Percentiles rank a stretch among this genome's conserved stretches.
Conservation (phyloP, 2,797 vertebrate species). For the Sebastes oblongus region DNA sequence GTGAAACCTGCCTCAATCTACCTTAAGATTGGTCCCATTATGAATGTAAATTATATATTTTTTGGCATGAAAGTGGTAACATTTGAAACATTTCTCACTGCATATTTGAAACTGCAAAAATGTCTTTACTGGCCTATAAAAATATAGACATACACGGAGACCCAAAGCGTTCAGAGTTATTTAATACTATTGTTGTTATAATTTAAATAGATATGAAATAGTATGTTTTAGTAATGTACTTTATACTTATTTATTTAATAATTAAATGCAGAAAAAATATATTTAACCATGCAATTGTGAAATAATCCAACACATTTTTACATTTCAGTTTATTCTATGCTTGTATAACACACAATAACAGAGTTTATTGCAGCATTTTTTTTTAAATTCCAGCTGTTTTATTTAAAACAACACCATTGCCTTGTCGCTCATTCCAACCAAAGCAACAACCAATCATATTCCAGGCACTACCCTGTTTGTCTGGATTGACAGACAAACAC, state of each 20-base stretch:
- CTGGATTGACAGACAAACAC: neutral
- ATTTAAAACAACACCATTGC: neutral
- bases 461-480: no score
- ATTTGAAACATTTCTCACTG: neutral
- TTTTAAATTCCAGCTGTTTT: neutral
- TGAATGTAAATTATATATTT: neutral
- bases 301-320: neutral
- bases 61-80: neutral
- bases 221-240: neutral
- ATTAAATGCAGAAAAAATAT: rapidly evolving
- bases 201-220: neutral
- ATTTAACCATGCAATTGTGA: neutral
- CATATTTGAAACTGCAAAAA: neutral
- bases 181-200: neutral
- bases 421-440: neutral
- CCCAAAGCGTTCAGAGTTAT: neutral
- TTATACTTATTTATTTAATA: neutral
- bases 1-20: neutral
- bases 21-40: neutral
- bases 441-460: neutral
- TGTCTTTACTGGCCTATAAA: neutral
- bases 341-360: no score
- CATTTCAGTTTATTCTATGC: neutral
- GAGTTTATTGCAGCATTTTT: neutral
- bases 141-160: neutral